phyloP scores from a whole-genome alignment of 2,797 vertebrate species.

The Scomberomorus guttatus region DNA sequence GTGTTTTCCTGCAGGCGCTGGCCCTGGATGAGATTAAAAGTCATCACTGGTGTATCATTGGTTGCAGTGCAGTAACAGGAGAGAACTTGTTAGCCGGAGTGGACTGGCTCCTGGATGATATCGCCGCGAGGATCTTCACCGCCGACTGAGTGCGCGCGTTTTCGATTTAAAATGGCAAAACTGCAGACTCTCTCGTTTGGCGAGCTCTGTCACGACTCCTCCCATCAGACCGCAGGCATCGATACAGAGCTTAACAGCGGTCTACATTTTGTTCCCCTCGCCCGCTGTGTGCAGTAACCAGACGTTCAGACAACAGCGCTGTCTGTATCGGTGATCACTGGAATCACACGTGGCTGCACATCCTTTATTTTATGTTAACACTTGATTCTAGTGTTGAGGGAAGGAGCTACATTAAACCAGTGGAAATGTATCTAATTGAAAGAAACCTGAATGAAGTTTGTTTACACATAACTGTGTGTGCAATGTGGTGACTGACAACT shows the following conservation, averaged over 20 bases:
- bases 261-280: background rate
- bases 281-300: background rate
- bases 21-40: constrained; percentile 89
- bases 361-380: background rate
- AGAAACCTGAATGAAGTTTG: no score
- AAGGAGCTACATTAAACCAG: no score
- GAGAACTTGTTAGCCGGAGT: constrained; percentile 90
- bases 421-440: no score
- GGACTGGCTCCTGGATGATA: constrained; percentile 93
- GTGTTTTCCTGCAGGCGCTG: constrained; percentile 80
- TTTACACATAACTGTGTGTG: no score
- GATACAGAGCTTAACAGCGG: accelerated
- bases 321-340: background rate
- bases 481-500: background rate
- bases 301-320: no score
- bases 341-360: background rate
- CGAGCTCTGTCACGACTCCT: background rate
- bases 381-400: no score
- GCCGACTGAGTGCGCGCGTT: constrained; percentile 83
- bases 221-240: background rate
- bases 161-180: background rate
- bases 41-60: constrained; percentile 94
- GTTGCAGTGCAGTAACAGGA: constrained; percentile 92
- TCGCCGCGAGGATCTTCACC: constrained; percentile 91
- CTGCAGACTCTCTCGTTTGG: background rate